Conservation (phyloP, 2,888 invertebrate genomes). For the Tipula helvola region DNA sequence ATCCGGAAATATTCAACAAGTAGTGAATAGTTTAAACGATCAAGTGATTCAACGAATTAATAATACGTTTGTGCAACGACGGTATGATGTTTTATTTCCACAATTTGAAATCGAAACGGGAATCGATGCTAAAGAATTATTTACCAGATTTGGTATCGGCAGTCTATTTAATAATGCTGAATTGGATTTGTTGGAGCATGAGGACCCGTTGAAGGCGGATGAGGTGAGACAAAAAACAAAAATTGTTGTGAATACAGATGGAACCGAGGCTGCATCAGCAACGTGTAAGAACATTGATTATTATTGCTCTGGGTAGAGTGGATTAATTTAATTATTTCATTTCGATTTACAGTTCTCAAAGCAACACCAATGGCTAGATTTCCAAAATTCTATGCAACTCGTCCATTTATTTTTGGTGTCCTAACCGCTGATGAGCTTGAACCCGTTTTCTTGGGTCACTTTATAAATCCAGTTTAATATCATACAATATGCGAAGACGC, state of each 20-base stretch:
- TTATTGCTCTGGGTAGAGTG: background rate
- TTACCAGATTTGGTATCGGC: background rate
- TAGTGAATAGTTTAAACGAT: background rate
- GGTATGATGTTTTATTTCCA: background rate
- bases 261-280: background rate
- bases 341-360: background rate
- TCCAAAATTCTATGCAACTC: background rate
- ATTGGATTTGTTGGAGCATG: background rate
- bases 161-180: background rate
- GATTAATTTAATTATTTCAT: background rate
- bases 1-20: background rate
- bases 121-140: background rate
- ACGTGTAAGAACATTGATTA: background rate
- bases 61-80: background rate
- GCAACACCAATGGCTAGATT: background rate
- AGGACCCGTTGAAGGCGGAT: background rate
- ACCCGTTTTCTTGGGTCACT: conserved; percentile 6
- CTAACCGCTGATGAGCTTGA: background rate
- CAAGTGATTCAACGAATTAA: background rate
- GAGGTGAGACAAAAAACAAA: background rate
- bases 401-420: background rate
- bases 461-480: background rate
- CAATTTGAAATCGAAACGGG: conserved; percentile 1
- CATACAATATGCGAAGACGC: too few relatives aligned
- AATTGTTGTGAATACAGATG: conserved; percentile 6